A percentile compares a stretch with the other conserved stretches of the same genome.
phyloP scores from a whole-genome alignment of 2,888 invertebrate genomes.

The Amitus sp. region DNA sequence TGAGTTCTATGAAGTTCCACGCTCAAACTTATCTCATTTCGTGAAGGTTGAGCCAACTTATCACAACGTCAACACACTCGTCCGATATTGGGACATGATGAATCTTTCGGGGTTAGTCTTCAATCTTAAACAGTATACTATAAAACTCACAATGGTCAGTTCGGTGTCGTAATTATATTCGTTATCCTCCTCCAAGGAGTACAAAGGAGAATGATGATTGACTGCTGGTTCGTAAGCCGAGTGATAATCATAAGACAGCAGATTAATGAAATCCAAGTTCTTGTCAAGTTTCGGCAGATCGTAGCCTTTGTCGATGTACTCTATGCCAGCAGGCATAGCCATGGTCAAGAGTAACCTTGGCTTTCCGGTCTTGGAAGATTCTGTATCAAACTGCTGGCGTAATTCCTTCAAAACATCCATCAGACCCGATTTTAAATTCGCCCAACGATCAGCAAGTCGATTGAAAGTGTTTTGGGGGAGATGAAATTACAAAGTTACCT shows the following conservation, averaged over 20 bases:
- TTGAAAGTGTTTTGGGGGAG: too few relatives aligned
- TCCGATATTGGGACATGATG: too few relatives aligned
- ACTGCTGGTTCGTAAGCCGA: slow-evolving; percentile 91
- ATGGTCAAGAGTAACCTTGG: slow-evolving; percentile 85
- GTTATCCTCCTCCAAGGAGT: slow-evolving; percentile 81
- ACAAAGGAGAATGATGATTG: slow-evolving; percentile 91
- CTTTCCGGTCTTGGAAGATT: slow-evolving; percentile 84
- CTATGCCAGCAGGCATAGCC: slow-evolving; percentile 94
- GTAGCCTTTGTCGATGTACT: slow-evolving; percentile 93
- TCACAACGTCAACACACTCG: too few relatives aligned
- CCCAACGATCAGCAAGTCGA: too few relatives aligned
- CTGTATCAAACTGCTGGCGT: slow-evolving; percentile 88
- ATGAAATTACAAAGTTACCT: too few relatives aligned
- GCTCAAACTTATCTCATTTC: too few relatives aligned
- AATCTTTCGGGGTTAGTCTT: too few relatives aligned
- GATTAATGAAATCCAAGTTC: slow-evolving; percentile 93
- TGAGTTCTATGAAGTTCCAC: too few relatives aligned
- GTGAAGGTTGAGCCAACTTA: too few relatives aligned
- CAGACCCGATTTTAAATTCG: neutral
- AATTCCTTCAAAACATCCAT: slow-evolving; percentile 72
- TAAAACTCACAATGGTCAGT: slow-evolving; percentile 83
- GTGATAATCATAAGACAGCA: slow-evolving; percentile 92
- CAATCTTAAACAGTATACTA: too few relatives aligned
- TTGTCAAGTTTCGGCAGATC: slow-evolving; percentile 87
- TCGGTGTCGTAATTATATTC: slow-evolving; percentile 90